Percentiles rank a stretch among this genome's conserved stretches.
These are phyloP conservation scores for Diarsia brunnea DNA, from an alignment of 2,888 invertebrate genomes.

Conservation along the genomic window DNA sequence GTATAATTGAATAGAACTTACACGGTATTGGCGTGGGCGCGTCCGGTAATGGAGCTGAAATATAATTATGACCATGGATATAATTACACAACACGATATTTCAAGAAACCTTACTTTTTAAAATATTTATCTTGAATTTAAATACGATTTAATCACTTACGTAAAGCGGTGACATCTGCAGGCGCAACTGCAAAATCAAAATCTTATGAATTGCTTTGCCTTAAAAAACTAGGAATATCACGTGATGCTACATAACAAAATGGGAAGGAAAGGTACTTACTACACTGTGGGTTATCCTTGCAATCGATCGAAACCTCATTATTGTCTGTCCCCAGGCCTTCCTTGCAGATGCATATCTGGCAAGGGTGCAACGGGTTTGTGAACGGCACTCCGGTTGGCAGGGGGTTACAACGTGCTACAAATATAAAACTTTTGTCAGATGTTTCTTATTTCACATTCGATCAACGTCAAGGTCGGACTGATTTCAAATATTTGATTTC, in stretches of 20 bases:
- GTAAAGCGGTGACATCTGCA: conserved; percentile 63
- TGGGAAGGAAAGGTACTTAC: conserved; percentile 68
- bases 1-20: conserved; percentile 58
- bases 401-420: conserved; percentile 77
- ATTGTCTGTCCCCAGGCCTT: conserved; percentile 66
- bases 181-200: conserved; percentile 64
- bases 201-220: not conserved
- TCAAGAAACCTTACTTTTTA: not conserved
- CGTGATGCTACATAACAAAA: not conserved
- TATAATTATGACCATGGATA: not conserved
- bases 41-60: conserved; percentile 69
- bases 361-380: conserved; percentile 84
- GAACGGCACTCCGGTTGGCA: conserved; percentile 78
- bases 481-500: not conserved
- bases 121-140: not conserved
- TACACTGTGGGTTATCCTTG: conserved; percentile 77
- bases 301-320: conserved; percentile 78
- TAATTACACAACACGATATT: not conserved
- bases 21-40: conserved; percentile 63
- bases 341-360: conserved; percentile 80
- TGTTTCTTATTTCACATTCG: not conserved
- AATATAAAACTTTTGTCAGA: conserved; percentile 28
- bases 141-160: conserved; percentile 61
- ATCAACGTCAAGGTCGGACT: too few species aligned
- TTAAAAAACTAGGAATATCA: not conserved